Evolutionary conservation across 2,797 vertebrate genomes (phyloP).

Genomic region (Gastrophryne carolinensis): DNA sequence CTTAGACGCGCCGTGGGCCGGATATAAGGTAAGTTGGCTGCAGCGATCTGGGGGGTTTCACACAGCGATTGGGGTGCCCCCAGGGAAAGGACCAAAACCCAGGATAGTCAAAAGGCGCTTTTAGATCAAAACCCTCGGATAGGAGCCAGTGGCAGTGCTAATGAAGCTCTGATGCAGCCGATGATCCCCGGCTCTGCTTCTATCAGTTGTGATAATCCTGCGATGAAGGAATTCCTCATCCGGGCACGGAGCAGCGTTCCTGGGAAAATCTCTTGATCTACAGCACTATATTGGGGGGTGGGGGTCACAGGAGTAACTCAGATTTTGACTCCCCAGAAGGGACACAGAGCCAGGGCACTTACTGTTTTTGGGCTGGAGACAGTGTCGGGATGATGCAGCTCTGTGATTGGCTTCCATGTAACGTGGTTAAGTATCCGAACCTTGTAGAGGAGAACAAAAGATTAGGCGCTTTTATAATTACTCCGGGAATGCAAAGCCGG

Average conservation of each 20-base stretch:
- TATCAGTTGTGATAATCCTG: neutral
- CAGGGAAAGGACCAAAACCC: too few relatives aligned
- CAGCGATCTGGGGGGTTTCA: too few relatives aligned
- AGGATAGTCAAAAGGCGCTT: too few relatives aligned
- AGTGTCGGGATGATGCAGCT: constrained; percentile 80
- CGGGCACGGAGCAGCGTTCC: neutral
- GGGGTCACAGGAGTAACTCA: too few relatives aligned
- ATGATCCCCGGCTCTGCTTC: neutral
- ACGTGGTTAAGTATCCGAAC: constrained; percentile 93
- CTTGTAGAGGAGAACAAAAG: constrained; percentile 58
- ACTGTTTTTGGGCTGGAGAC: constrained; percentile 78
- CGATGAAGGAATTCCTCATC: neutral
- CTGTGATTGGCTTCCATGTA: constrained; percentile 88
- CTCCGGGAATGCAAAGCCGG: neutral
- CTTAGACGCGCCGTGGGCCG: too few relatives aligned
- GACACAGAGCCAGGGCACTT: constrained; percentile 55
- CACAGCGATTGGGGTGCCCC: too few relatives aligned
- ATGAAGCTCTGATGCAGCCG: neutral
- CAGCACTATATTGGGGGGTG: too few relatives aligned
- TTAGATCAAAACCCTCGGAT: too few relatives aligned
- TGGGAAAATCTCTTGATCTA: too few relatives aligned
- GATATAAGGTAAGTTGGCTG: too few relatives aligned
- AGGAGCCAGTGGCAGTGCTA: neutral
- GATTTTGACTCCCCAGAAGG: neutral
- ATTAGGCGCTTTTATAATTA: neutral